Evolutionary conservation across 2,888 invertebrate genomes (phyloP), one percentile per base, ranked within the genome.

Genomic region (Lampropteryx suffumata): DNA sequence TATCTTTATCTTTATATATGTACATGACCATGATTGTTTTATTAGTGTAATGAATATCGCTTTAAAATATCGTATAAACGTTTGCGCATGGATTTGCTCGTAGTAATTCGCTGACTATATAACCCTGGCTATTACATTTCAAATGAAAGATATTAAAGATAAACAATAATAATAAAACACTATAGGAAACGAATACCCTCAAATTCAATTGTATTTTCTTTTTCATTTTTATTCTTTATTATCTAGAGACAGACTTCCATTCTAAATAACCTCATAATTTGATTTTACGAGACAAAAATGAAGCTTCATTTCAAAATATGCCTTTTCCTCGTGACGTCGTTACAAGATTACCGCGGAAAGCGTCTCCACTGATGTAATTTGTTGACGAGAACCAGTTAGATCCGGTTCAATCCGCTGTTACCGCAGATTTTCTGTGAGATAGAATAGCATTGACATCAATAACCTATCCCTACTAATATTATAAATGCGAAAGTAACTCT

Each of bases 341-440:
- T 55, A 61, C 47, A 21, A 59, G 57, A 56, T 59, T 61, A 57
- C 55, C 39, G 53, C 43, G 43, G 36, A 50, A 46, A 57, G 52
- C 57, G 53, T 51, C 52, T 55, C 56, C 36, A 32, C 52, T 59
- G 59, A 55, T 50, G 60, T 57, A 59, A 60, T 62, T 62, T 54
- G 60, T 61, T 57, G 55, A 56, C 55, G 57, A 50, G 45, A 54
- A 59, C 60, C 54, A 47, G 58, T 57, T 55, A 43, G 44, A 61
- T 45, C 57, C 57, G 30, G 54, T 49, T 60, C 58, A 55, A 58
- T 58, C 56, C 37, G 42, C 33, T 40, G 35, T 32, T 27, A 9
- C 26, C 47, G 6, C 8, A 30, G 46, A 24, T 7, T 8, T 40
- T 2, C 5, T 9, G 3, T 10, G 11, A 29, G 2, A 10, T 42